Evolutionary conservation across 2,113 vertebrate species (phyloP).

Genomic region (Etheostoma cragini): DNA sequence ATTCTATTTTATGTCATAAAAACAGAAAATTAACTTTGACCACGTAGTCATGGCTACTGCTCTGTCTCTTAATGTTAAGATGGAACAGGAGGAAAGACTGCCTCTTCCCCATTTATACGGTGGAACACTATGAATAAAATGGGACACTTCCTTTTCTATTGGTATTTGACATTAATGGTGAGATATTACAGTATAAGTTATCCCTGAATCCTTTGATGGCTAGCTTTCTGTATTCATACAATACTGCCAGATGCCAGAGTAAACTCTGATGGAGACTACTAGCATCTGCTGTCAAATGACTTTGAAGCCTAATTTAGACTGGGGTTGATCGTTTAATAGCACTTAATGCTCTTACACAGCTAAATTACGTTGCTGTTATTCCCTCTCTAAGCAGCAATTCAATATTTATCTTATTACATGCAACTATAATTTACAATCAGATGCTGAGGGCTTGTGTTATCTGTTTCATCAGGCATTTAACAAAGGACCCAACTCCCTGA

Average conservation of each 20-base stretch:
- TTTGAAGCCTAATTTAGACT: constrained; percentile 50
- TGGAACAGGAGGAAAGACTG: constrained; percentile 11
- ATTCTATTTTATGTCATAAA: constrained; percentile 11
- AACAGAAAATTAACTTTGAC: constrained; percentile 5
- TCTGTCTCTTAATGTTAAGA: constrained; percentile 4
- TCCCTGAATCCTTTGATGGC: constrained; percentile 57
- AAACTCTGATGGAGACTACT: constrained; percentile 53
- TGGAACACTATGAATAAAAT: constrained; percentile 1
- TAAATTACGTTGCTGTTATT: constrained; percentile 62
- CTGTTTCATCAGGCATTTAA: constrained; percentile 17
- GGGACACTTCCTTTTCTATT: constrained; percentile 51
- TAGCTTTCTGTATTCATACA: constrained; percentile 48
- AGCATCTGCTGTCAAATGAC: constrained; percentile 54
- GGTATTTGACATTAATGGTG: constrained; percentile 41
- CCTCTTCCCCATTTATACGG: constrained; percentile 1
- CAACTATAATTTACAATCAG: constrained; percentile 27
- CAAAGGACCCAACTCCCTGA: constrained; percentile 6
- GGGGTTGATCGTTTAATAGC: constrained; percentile 66
- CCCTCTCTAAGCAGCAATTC: constrained; percentile 21
- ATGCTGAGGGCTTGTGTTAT: neutral
- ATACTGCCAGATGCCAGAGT: constrained; percentile 62
- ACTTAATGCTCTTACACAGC: constrained; percentile 68
- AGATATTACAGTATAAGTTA: constrained; percentile 38
- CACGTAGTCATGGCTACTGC: constrained; percentile 1
- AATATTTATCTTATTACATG: constrained; percentile 23